Conservation (phyloP, 2,888 invertebrate genomes). For the Morinoia aosen region DNA sequence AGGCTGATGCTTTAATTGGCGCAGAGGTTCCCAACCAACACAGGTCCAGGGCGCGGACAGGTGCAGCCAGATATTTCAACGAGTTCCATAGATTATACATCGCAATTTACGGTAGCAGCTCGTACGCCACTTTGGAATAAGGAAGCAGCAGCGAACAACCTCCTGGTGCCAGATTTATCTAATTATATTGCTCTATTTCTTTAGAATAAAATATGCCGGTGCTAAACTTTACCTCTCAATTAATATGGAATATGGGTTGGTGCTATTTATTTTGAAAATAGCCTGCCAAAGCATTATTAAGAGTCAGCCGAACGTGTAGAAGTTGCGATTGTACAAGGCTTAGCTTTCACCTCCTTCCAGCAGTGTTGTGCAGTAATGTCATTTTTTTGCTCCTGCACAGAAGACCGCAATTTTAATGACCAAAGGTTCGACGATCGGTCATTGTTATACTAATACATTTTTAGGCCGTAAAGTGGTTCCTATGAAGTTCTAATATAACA, state of each 20-base stretch:
- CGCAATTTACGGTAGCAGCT: not conserved
- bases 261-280: not conserved
- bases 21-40: not conserved
- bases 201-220: not conserved
- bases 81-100: not conserved
- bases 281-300: not conserved
- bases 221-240: not conserved
- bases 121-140: not conserved
- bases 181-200: constrained; percentile 12
- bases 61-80: not conserved
- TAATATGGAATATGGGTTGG: not conserved
- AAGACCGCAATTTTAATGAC: not conserved
- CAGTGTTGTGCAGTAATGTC: not conserved
- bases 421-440: not conserved
- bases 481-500: too few species aligned
- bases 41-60: not conserved
- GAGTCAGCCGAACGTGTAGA: not conserved
- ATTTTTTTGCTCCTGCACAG: not conserved
- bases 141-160: not conserved
- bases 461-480: not conserved
- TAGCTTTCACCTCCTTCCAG: not conserved
- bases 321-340: not conserved
- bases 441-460: not conserved
- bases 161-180: constrained; percentile 3
- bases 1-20: not conserved